A percentile compares a stretch with the other conserved stretches of the same genome.
phyloP scores from a whole-genome alignment of 2,113 vertebrate species.

The Oncorhynchus nerka region DNA sequence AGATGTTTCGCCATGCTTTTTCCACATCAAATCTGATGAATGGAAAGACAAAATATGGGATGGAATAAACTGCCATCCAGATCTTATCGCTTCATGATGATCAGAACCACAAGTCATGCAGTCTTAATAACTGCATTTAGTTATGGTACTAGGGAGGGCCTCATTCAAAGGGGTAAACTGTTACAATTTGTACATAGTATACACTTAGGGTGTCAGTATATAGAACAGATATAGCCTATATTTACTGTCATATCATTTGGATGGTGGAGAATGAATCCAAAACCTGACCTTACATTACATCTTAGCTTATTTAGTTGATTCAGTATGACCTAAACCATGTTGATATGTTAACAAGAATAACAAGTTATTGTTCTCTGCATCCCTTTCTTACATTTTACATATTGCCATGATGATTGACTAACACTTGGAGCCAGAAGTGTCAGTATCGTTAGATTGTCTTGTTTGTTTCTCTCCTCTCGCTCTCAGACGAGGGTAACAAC shows the following conservation, averaged over 20 bases:
- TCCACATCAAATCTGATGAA: background rate
- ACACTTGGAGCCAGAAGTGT: constrained; percentile 53
- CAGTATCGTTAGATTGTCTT: constrained; percentile 53
- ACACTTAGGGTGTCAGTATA: background rate
- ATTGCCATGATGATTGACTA: constrained; percentile 30
- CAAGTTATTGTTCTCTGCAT: background rate
- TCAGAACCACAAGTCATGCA: constrained; percentile 56
- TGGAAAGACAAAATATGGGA: background rate
- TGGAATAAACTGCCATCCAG: constrained; percentile 1
- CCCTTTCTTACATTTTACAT: background rate
- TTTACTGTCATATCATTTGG: background rate
- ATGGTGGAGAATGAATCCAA: constrained; percentile 21
- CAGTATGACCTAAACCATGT: background rate
- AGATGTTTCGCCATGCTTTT: background rate
- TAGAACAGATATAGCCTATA: background rate
- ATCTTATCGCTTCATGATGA: constrained; percentile 24
- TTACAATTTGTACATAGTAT: background rate
- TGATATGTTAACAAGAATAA: background rate
- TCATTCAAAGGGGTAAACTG: background rate
- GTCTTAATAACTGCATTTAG: background rate
- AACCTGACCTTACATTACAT: background rate
- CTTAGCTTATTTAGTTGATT: constrained; percentile 7
- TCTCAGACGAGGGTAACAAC: constrained; percentile 50
- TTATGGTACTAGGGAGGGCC: background rate
- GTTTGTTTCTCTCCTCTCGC: constrained; percentile 53